phyloP scores from a whole-genome alignment of 2,888 invertebrate genomes.

The Mimachlamys varia region DNA sequence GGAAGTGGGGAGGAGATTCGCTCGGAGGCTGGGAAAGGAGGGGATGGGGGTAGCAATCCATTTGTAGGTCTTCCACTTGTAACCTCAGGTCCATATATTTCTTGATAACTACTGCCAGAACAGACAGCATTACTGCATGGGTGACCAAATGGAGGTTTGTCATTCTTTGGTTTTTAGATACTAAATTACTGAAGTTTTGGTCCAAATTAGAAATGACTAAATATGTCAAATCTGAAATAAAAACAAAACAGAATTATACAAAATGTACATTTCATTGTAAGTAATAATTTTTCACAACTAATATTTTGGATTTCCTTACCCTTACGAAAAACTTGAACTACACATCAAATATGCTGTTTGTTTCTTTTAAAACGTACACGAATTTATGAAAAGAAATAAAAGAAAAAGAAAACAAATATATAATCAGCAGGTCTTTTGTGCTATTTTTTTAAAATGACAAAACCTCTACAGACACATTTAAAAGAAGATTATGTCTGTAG shows the following conservation, averaged over 20 bases:
- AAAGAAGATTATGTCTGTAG: too few relatives aligned
- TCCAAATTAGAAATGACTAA: background rate
- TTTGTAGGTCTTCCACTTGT: slow-evolving; percentile 39
- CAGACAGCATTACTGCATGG: slow-evolving; percentile 43
- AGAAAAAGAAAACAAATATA: too few relatives aligned
- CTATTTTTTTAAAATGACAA: too few relatives aligned
- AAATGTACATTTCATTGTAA: too few relatives aligned
- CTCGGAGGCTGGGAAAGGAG: background rate
- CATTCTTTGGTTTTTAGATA: background rate
- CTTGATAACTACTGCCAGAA: slow-evolving; percentile 39
- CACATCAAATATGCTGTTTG: too few relatives aligned
- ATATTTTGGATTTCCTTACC: too few relatives aligned
- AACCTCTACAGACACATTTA: too few relatives aligned
- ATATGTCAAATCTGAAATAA: slow-evolving; percentile 1
- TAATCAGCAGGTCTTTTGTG: too few relatives aligned
- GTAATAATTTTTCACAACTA: too few relatives aligned
- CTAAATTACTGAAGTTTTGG: background rate
- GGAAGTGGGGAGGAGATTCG: background rate
- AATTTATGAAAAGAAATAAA: too few relatives aligned
- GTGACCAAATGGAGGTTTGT: slow-evolving; percentile 42
- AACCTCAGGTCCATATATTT: slow-evolving; percentile 38
- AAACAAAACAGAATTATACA: background rate
- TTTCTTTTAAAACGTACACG: too few relatives aligned
- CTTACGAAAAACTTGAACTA: too few relatives aligned
- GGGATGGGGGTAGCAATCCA: slow-evolving; percentile 23